Conservation (phyloP, 1,140 invertebrate genomes). For the Hyles vespertilio region DNA sequence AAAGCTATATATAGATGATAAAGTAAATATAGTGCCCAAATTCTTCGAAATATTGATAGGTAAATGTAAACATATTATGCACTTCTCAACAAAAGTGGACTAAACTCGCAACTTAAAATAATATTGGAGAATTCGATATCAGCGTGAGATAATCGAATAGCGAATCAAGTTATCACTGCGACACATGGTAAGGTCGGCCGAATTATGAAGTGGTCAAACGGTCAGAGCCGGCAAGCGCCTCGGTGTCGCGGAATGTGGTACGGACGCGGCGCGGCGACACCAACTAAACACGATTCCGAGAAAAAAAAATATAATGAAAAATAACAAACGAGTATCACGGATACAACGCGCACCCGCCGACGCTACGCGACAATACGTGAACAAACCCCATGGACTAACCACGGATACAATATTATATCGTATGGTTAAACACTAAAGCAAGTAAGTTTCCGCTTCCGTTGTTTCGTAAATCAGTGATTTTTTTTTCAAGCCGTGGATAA, state of each 20-base stretch:
- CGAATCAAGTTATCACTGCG: not conserved
- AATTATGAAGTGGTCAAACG: conserved; percentile 41
- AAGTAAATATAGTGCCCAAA: no score
- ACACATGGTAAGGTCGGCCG: conserved; percentile 16
- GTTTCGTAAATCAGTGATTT: no score
- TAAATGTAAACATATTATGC: no score
- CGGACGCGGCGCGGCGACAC: conserved; percentile 38
- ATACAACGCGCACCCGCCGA: conserved; percentile 15
- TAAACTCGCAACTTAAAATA: no score
- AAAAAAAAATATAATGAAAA: conserved; percentile 34
- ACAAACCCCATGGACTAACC: not conserved
- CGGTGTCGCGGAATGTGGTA: conserved; percentile 56
- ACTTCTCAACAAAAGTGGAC: no score
- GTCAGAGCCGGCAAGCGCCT: conserved; percentile 37
- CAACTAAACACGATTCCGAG: conserved; percentile 48
- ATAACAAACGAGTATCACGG: conserved; percentile 25
- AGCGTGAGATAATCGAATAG: not conserved
- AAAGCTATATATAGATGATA: no score
- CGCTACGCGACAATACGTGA: not conserved
- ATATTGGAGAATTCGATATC: no score
- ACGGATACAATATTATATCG: not conserved
- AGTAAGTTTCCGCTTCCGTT: no score
- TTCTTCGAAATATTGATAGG: no score
- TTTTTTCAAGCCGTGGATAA: no score
- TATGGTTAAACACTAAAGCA: no score